phyloP scores from a whole-genome alignment of 2,888 invertebrate species.

The Selenia dentaria region DNA sequence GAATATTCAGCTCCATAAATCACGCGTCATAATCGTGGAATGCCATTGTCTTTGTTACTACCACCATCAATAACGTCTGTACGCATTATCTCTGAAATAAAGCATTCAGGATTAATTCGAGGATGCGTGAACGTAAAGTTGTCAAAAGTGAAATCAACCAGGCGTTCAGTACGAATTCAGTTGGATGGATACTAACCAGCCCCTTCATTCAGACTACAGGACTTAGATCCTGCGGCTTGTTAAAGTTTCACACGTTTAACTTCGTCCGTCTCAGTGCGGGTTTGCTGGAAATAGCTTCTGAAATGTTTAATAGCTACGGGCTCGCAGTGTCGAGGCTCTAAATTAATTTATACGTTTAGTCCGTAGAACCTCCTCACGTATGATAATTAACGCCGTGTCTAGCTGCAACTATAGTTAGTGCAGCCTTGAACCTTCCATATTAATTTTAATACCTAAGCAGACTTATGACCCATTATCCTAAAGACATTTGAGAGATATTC shows the following conservation, averaged over 20 bases:
- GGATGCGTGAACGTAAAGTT: conserved; percentile 40
- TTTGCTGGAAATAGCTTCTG: conserved; percentile 31
- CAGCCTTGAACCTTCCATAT: neutral
- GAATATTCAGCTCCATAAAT: conserved; percentile 74
- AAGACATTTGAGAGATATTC: too few species aligned
- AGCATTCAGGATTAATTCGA: conserved; percentile 42
- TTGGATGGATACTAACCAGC: conserved; percentile 48
- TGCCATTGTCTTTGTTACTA: conserved; percentile 61
- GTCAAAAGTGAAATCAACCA: conserved; percentile 50
- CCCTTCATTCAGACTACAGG: too few species aligned
- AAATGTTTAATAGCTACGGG: conserved; percentile 40
- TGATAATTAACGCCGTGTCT: conserved; percentile 62
- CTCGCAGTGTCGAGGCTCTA: conserved; percentile 24
- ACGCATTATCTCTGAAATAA: conserved; percentile 43
- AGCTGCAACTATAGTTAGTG: conserved; percentile 41
- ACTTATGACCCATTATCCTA: neutral
- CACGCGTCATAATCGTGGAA: conserved; percentile 61
- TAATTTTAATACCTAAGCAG: neutral
- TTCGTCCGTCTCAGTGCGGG: conserved; percentile 11
- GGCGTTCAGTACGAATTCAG: conserved; percentile 47
- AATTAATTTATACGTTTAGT: conserved; percentile 63
- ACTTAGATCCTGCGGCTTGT: conserved; percentile 41
- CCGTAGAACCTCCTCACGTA: conserved; percentile 61
- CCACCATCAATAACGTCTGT: conserved; percentile 41
- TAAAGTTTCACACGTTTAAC: conserved; percentile 53